Evolutionary conservation across 2,113 vertebrate genomes (phyloP), one percentile per base, ranked within the genome.

Genomic region (Callorhinus ursinus): DNA sequence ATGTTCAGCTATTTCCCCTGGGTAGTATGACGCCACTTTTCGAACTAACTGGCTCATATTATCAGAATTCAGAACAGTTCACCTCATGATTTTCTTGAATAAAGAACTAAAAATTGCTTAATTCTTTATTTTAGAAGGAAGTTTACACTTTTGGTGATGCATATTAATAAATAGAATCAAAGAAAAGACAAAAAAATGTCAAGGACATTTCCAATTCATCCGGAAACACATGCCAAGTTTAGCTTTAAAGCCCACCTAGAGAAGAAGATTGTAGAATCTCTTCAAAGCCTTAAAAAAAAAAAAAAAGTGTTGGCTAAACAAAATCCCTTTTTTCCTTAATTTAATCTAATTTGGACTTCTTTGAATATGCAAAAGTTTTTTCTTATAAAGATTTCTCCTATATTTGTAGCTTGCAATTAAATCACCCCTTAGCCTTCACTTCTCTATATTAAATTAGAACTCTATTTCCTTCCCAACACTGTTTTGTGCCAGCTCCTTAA

Each of bases 341-440:
- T 92, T 88, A 67, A 49, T 93, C 33, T 59, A 93, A 93, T 93
- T 85, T 80, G 24, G 13, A 9, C 14, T 91, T 84, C 59, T 53
- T 39, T 89, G 72, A 91, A 61, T 92, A 96, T 88, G 16, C 7
- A 95, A 92, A 97, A 90, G 31, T 71, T 92, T 49, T 51, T 93
- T 88, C 55, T 94, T 83, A 87, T 55, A 39, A 96, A 88, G 31
- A 93, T 92, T 87, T 97, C 24, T 71, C 16, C 69, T 69, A 18
- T 96, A 88, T 86, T 97, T 97, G 46, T 33, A 94, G 31, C 79
- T 91, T 77, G 26, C 7, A 96, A 95, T 93, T 95, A 97, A 83
- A 83, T 95, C 74, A 80, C 4, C 74, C 39, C 33, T 93, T 93
- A 95, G 57, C 55, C 33, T 97, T 92, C 55, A 74, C 14, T 36